A percentile compares a stretch with the other conserved stretches of the same genome.
These are phyloP conservation scores for Odontomyia ornata DNA, from an alignment of 2,888 invertebrate genomes.

Conservation along the genomic window DNA sequence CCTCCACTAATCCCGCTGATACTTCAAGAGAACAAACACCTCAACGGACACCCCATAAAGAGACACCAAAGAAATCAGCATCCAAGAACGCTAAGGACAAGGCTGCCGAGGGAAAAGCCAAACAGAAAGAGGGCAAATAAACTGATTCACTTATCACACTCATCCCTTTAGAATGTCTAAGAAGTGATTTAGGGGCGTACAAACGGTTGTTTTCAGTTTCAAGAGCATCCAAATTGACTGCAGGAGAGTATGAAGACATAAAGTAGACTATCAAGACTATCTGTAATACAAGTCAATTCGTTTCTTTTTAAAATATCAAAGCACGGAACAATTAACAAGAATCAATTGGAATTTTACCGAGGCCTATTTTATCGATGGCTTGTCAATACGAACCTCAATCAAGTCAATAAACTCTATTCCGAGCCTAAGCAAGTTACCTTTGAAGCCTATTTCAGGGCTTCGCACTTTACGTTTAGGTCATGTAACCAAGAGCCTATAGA, in stretches of 20 bases:
- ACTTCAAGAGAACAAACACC: conserved; percentile 39
- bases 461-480: too few relatives aligned
- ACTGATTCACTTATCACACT: background rate
- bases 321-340: conserved; percentile 19
- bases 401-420: conserved; percentile 34
- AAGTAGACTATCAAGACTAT: conserved; percentile 36
- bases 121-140: background rate
- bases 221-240: too few relatives aligned
- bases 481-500: background rate
- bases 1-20: conserved; percentile 59
- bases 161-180: background rate
- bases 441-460: conserved; percentile 21
- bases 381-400: conserved; percentile 2
- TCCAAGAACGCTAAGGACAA: background rate
- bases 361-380: conserved; percentile 27
- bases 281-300: conserved; percentile 34
- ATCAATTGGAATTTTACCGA: conserved; percentile 6
- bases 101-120: background rate
- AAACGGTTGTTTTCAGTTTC: too few relatives aligned
- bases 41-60: conserved; percentile 33
- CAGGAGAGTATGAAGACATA: conserved; percentile 7
- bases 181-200: too few relatives aligned
- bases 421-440: conserved; percentile 41
- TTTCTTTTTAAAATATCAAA: conserved; percentile 29
- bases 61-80: conserved; percentile 36